phyloP scores from a whole-genome alignment of 2,888 invertebrate species.

The Siphonodentalium dalli region DNA sequence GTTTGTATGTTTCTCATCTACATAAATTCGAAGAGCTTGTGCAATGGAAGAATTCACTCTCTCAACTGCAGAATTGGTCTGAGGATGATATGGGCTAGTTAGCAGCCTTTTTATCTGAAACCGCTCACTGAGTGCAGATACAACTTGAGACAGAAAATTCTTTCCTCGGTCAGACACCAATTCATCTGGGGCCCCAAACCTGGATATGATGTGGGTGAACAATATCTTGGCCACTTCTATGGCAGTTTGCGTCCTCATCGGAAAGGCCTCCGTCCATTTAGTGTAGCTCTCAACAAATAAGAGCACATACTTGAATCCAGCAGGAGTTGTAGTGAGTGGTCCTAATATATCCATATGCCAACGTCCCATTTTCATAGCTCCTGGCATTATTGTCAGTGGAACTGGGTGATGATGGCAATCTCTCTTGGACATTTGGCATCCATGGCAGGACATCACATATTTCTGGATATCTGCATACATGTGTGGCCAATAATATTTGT shows the following conservation, averaged over 20 bases:
- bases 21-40: conserved; percentile 7
- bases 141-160: conserved; percentile 12
- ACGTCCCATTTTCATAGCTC: conserved; percentile 7
- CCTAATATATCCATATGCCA: conserved; percentile 23
- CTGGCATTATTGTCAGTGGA: conserved; percentile 12
- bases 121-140: conserved; percentile 16
- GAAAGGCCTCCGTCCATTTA: conserved; percentile 19
- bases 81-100: conserved; percentile 17
- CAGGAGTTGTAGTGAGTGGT: not conserved
- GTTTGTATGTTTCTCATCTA: too few relatives aligned
- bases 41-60: conserved; percentile 9
- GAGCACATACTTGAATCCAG: conserved; percentile 8
- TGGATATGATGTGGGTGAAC: conserved; percentile 11
- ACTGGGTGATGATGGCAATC: conserved; percentile 3
- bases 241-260: conserved; percentile 16
- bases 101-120: conserved; percentile 13
- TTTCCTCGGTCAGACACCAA: conserved; percentile 15
- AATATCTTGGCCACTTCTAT: conserved; percentile 5
- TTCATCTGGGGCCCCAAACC: conserved; percentile 15
- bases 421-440: conserved; percentile 12
- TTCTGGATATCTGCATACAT: conserved; percentile 14
- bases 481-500: conserved; percentile 18
- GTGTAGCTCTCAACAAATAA: conserved; percentile 16
- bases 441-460: conserved; percentile 8
- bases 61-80: conserved; percentile 11